Evolutionary conservation across 2,113 vertebrate species (phyloP).

Genomic region (Heloderma charlesbogerti): DNA sequence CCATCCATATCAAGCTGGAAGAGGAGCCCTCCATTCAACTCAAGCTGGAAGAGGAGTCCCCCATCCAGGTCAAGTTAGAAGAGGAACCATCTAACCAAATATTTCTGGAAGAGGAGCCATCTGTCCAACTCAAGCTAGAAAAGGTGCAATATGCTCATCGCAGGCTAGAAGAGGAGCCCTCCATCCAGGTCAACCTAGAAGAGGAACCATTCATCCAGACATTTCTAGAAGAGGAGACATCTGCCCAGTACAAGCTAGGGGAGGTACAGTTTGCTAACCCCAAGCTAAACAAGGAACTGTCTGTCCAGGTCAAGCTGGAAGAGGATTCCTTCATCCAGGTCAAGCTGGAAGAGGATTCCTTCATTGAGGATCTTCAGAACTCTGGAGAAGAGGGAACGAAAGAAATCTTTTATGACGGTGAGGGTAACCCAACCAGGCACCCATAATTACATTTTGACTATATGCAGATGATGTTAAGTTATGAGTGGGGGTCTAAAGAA

Average conservation of each 20-base stretch:
- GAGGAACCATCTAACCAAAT: not conserved
- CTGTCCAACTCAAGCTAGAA: not conserved
- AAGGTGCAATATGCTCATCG: not conserved
- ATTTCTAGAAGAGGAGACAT: not conserved
- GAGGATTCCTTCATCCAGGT: not conserved
- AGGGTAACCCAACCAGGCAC: not conserved
- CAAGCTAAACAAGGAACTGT: not conserved
- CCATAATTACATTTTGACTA: not conserved
- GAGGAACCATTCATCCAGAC: not conserved
- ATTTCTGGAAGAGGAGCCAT: not conserved
- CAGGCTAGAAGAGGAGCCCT: not conserved
- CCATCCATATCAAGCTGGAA: not conserved
- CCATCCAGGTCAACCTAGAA: not conserved
- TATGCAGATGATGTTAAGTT: not conserved
- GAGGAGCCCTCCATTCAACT: not conserved
- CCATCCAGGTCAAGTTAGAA: not conserved
- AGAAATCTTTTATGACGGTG: not conserved
- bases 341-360: not conserved
- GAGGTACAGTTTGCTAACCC: not conserved
- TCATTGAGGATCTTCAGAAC: not conserved
- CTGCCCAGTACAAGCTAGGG: not conserved
- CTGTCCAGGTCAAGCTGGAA: not conserved
- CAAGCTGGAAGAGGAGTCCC: not conserved
- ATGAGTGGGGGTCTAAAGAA: not conserved
- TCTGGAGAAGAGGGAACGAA: not conserved